Conservation (phyloP, 2,888 invertebrate genomes). For the Uropetala carovei region DNA sequence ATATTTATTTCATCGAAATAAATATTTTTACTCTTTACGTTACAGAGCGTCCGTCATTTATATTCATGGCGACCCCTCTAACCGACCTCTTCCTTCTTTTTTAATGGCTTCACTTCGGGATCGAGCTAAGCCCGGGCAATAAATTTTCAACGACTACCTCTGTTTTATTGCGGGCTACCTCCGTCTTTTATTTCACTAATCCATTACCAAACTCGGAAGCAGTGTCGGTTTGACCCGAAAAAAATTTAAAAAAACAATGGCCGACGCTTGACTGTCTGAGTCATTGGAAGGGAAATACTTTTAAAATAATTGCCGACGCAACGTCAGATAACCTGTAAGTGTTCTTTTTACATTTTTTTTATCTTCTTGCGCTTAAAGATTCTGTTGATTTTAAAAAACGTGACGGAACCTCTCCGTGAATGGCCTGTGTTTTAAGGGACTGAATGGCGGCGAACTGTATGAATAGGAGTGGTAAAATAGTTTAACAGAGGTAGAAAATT, state of each 20-base stretch:
- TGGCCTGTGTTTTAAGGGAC: too few relatives aligned
- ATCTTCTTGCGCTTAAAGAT: neutral
- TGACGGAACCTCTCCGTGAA: too few relatives aligned
- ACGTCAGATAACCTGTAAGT: neutral
- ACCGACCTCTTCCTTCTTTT: conserved; percentile 23
- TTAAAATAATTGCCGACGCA: neutral
- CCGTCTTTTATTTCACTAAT: conserved; percentile 20
- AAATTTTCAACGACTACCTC: neutral
- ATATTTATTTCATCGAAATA: neutral
- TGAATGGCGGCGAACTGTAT: too few relatives aligned
- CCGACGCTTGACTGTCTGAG: too few relatives aligned
- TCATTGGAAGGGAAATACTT: neutral
- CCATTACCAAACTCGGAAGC: conserved; percentile 20
- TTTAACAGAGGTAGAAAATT: too few relatives aligned
- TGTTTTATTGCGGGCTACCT: conserved; percentile 24
- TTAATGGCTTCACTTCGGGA: conserved; percentile 8
- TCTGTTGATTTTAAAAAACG: too few relatives aligned
- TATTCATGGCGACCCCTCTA: neutral
- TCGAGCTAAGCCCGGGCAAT: neutral
- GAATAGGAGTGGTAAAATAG: too few relatives aligned
- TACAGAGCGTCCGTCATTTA: neutral
- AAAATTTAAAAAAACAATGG: neutral
- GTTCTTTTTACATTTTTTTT: neutral
- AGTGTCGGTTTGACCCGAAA: neutral
- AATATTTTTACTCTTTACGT: neutral